A percentile compares a stretch with the other conserved stretches of the same genome.
These are phyloP conservation scores for Hemicordylus capensis DNA, from an alignment of 2,113 vertebrate species.

Conservation along the genomic window DNA sequence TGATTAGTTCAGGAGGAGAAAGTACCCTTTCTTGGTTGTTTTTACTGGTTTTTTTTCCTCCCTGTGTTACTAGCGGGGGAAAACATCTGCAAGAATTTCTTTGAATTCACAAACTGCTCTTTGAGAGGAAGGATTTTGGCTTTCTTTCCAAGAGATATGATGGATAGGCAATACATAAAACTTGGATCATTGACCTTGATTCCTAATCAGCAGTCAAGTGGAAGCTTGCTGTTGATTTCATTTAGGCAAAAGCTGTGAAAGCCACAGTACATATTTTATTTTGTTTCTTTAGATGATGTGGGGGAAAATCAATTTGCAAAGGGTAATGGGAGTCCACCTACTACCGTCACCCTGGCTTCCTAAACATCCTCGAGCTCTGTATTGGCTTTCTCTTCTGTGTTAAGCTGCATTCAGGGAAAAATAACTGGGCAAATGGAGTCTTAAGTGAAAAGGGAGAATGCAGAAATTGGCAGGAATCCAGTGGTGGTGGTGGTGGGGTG, in stretches of 20 bases:
- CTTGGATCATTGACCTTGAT: background rate
- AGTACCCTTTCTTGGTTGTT: background rate
- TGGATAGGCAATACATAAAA: background rate
- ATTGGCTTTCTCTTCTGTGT: too few species aligned
- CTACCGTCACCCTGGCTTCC: background rate
- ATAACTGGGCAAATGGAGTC: background rate
- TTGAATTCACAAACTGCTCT: background rate
- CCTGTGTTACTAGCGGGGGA: slow-evolving; percentile 5
- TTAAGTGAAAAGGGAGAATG: background rate
- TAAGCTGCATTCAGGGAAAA: background rate
- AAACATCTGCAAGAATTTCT: background rate
- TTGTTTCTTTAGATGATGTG: background rate
- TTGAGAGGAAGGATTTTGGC: background rate
- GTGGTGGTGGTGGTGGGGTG: background rate
- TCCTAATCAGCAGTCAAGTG: background rate
- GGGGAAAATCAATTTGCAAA: too few species aligned
- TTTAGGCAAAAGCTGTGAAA: background rate
- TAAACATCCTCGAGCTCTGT: background rate
- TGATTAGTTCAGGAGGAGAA: background rate
- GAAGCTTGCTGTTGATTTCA: background rate
- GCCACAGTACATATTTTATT: background rate
- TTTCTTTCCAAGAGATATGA: background rate
- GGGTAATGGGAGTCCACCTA: background rate
- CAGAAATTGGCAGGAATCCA: too few species aligned
- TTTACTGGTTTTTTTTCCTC: background rate